Percentiles rank a stretch among this genome's conserved stretches.
Evolutionary conservation across 2,888 invertebrate genomes (phyloP).

Genomic region (Diploptera punctata): DNA sequence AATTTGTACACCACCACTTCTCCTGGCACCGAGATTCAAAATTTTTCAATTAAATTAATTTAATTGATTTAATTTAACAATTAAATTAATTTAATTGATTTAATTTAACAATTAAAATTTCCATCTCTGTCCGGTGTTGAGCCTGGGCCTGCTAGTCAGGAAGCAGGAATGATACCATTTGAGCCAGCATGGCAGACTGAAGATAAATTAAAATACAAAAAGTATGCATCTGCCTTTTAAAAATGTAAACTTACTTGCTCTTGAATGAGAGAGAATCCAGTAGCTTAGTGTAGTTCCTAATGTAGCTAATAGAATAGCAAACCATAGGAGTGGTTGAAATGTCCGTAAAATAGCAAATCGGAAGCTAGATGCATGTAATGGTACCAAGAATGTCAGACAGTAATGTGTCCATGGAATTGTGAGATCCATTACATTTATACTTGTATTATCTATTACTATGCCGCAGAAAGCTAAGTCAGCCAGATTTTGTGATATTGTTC

Average conservation of each 20-base stretch:
- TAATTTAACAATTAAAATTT: no score
- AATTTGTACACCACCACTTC: no score
- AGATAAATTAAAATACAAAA: no score
- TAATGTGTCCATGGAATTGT: constrained; percentile 9
- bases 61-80: no score
- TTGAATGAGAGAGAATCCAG: not conserved
- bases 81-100: no score
- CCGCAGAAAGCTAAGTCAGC: constrained; percentile 2
- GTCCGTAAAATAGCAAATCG: not conserved
- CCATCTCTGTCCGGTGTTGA: no score
- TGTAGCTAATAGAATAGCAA: not conserved
- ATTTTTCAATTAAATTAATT: no score
- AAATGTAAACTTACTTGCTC: not conserved
- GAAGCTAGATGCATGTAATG: not conserved
- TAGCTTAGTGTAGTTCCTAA: not conserved
- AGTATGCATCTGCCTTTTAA: no score
- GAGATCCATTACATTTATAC: not conserved
- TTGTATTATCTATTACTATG: not conserved
- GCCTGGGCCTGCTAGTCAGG: no score
- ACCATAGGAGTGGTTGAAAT: not conserved
- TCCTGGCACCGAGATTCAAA: no score
- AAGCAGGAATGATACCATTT: no score
- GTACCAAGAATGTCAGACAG: not conserved
- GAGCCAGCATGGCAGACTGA: no score
- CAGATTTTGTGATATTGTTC: not conserved